A percentile compares a stretch with the other conserved stretches of the same genome.
phyloP scores from a whole-genome alignment of 2,113 vertebrate species.

The Sylvilagus bachmani region DNA sequence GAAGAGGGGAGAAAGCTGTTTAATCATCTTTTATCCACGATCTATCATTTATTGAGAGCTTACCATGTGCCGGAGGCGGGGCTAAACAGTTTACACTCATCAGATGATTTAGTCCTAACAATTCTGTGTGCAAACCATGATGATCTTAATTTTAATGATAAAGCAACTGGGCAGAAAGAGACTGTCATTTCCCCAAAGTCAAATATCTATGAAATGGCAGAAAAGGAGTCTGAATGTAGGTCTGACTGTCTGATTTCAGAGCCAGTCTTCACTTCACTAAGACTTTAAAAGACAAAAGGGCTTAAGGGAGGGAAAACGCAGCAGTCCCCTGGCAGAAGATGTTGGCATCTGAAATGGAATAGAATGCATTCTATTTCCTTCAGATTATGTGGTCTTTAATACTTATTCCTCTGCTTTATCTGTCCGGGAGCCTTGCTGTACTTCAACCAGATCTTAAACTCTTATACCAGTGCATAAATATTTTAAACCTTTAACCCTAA shows the following conservation, averaged over 20 bases:
- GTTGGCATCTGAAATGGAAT: neutral
- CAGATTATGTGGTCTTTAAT: neutral
- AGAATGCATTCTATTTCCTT: neutral
- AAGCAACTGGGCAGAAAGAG: neutral
- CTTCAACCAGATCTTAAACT: neutral
- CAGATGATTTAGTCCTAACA: neutral
- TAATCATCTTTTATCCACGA: neutral
- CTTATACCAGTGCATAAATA: neutral
- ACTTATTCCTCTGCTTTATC: neutral
- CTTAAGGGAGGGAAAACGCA: neutral
- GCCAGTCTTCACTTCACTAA: neutral
- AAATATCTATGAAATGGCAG: neutral
- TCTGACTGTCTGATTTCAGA: constrained; percentile 10
- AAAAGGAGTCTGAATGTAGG: neutral
- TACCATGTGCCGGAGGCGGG: neutral
- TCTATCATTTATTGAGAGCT: neutral
- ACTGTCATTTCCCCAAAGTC: neutral
- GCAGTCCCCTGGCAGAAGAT: neutral
- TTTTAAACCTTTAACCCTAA: neutral
- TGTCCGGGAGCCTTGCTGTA: neutral
- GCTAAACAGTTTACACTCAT: neutral
- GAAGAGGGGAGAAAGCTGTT: neutral
- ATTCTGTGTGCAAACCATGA: neutral
- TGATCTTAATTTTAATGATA: constrained; percentile 9
- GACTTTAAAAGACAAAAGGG: neutral